A percentile compares a stretch with the other conserved stretches of the same genome.
These are phyloP conservation scores for Xestia xanthographa DNA, from an alignment of 2,888 invertebrate genomes.

Conservation along the genomic window DNA sequence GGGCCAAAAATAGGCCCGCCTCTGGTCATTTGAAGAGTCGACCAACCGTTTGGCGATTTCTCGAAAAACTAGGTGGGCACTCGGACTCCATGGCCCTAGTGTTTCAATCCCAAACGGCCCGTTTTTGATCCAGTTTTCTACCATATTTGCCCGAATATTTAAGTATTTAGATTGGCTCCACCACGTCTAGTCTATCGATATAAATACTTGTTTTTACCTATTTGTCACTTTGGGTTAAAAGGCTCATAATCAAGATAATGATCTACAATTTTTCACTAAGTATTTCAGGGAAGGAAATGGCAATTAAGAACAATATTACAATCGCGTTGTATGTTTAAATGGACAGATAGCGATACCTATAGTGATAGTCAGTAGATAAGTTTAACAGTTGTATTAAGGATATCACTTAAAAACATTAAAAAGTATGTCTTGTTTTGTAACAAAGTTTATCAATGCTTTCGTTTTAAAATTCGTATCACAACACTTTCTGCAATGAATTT, in stretches of 20 bases:
- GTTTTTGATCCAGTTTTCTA: too few relatives aligned
- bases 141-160: too few relatives aligned
- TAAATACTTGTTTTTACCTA: not conserved
- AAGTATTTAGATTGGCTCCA: too few relatives aligned
- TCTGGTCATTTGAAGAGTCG: too few relatives aligned
- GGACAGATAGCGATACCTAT: slow-evolving; percentile 48
- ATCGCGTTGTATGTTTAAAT: slow-evolving; percentile 44
- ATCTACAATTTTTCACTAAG: slow-evolving; percentile 14
- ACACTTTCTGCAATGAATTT: not conserved
- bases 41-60: too few relatives aligned
- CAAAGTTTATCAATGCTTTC: not conserved
- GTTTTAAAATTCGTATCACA: not conserved
- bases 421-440: slow-evolving; percentile 18
- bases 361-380: slow-evolving; percentile 48
- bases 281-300: slow-evolving; percentile 41
- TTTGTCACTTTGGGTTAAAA: not conserved
- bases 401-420: slow-evolving; percentile 33
- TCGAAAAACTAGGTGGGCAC: too few relatives aligned
- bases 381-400: slow-evolving; percentile 28
- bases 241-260: not conserved
- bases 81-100: too few relatives aligned
- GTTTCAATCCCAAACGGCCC: too few relatives aligned
- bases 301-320: slow-evolving; percentile 48
- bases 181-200: not conserved
- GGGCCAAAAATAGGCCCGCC: too few relatives aligned